Evolutionary conservation across 2,888 invertebrate genomes (phyloP).

Genomic region (Patella ulyssiponensis): DNA sequence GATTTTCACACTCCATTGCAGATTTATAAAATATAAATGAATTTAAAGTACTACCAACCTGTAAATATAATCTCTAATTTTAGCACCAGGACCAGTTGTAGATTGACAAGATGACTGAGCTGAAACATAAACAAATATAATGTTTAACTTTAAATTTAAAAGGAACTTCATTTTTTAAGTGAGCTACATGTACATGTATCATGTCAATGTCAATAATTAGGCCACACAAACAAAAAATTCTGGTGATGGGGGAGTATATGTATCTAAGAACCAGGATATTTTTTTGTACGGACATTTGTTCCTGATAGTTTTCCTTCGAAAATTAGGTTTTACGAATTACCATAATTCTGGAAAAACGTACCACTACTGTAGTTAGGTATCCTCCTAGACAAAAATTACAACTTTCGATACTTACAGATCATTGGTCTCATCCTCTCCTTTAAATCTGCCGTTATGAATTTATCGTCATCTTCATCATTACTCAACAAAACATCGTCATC

Average conservation of each 20-base stretch:
- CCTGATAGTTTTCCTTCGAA: too few relatives aligned
- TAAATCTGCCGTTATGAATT: conserved; percentile 15
- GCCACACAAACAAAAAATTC: too few relatives aligned
- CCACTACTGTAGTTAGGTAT: too few relatives aligned
- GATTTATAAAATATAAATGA: background rate
- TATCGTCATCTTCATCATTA: conserved; percentile 2
- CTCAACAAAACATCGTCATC: conserved; percentile 7
- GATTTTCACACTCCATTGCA: too few relatives aligned
- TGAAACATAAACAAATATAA: conserved; percentile 16
- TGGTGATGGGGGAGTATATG: too few relatives aligned
- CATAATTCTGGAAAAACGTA: too few relatives aligned
- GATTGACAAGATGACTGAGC: conserved; percentile 37
- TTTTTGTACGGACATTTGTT: too few relatives aligned
- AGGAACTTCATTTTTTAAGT: too few relatives aligned
- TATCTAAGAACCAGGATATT: too few relatives aligned
- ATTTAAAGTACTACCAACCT: conserved; percentile 36
- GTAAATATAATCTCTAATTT: conserved; percentile 62
- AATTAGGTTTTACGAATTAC: too few relatives aligned
- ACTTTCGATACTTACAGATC: conserved; percentile 13
- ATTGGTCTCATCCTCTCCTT: conserved; percentile 14
- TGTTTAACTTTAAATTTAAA: background rate
- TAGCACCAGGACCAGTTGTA: conserved; percentile 52
- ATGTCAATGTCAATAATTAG: too few relatives aligned
- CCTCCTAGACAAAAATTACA: background rate
- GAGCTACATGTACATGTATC: too few relatives aligned